phyloP scores from a whole-genome alignment of 30 jellyfish, hydroid and myxozoan species.

The Phacellophora camtschatica region DNA sequence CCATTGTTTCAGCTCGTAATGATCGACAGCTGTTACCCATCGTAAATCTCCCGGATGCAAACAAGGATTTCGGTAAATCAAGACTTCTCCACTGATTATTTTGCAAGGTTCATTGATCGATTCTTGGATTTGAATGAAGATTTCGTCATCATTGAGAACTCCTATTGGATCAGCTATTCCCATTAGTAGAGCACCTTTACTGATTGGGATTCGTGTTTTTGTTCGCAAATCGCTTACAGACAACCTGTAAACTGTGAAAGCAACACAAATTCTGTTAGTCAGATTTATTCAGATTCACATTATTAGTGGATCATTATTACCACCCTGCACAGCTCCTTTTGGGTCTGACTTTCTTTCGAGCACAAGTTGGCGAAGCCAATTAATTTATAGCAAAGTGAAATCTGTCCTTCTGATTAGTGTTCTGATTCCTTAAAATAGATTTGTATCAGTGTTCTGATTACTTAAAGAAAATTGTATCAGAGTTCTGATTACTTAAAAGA shows the following conservation, averaged over 20 bases:
- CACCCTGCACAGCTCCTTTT: too few relatives aligned
- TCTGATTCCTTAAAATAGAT: too few relatives aligned
- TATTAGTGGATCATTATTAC: too few relatives aligned
- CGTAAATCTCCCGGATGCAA: conserved; percentile 89
- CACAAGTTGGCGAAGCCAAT: too few relatives aligned
- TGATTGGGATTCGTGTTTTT: conserved; percentile 65
- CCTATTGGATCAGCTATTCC: conserved; percentile 85
- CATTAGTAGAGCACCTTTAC: conserved; percentile 64
- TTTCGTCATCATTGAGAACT: conserved; percentile 57
- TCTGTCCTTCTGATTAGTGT: too few relatives aligned
- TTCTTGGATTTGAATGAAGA: conserved; percentile 40
- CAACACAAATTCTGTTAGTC: too few relatives aligned
- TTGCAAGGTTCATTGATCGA: neutral
- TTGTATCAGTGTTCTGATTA: too few relatives aligned
- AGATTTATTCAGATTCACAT: too few relatives aligned
- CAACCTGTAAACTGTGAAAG: conserved; percentile 44
- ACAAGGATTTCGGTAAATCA: conserved; percentile 81
- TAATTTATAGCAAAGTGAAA: too few relatives aligned
- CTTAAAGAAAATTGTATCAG: too few relatives aligned
- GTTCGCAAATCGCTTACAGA: conserved; percentile 29
- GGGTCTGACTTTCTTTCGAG: too few relatives aligned
- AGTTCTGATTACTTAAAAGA: too few relatives aligned
- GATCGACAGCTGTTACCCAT: conserved; percentile 67
- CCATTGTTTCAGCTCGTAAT: conserved; percentile 8
- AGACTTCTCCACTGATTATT: conserved; percentile 41